A percentile compares a stretch with the other conserved stretches of the same genome.
Conservation (phyloP, 2,888 invertebrate genomes). For the Eumerus sabulonum region DNA sequence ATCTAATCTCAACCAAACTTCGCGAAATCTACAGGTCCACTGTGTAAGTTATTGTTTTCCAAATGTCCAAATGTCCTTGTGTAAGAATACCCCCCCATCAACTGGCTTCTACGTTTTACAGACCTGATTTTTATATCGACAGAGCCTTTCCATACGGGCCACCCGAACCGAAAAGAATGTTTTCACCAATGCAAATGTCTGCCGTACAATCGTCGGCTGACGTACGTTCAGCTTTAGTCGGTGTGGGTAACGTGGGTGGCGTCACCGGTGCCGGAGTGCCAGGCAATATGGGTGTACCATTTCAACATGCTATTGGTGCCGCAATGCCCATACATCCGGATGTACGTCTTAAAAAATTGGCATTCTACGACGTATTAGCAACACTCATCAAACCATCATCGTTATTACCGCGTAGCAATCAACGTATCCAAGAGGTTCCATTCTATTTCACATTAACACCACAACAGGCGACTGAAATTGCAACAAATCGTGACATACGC, state of each 20-base stretch:
- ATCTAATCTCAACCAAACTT: slow-evolving; percentile 82
- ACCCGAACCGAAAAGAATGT: slow-evolving; percentile 76
- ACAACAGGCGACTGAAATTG: slow-evolving; percentile 94
- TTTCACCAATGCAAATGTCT: slow-evolving; percentile 77
- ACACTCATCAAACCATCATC: slow-evolving; percentile 95
- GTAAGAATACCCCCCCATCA: too few species aligned
- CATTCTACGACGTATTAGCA: slow-evolving; percentile 93
- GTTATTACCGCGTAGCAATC: slow-evolving; percentile 85
- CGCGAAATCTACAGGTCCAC: slow-evolving; percentile 79
- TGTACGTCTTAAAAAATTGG: slow-evolving; percentile 93
- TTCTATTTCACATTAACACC: slow-evolving; percentile 95
- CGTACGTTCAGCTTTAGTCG: slow-evolving; percentile 71
- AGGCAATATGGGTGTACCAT: slow-evolving; percentile 78
- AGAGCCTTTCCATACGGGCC: slow-evolving; percentile 70
- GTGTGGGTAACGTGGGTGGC: slow-evolving; percentile 69
- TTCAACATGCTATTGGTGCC: slow-evolving; percentile 77
- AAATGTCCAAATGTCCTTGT: not conserved
- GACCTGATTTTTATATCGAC: slow-evolving; percentile 70
- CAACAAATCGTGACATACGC: slow-evolving; percentile 86
- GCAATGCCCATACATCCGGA: slow-evolving; percentile 93
- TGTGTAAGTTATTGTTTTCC: slow-evolving; percentile 72
- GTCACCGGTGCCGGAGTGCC: slow-evolving; percentile 67
- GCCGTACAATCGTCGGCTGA: slow-evolving; percentile 74
- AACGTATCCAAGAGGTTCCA: slow-evolving; percentile 90
- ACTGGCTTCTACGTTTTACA: slow-evolving; percentile 15